Evolutionary conservation across 2,888 invertebrate genomes (phyloP), one percentile per base, ranked within the genome.

Genomic region (Quadroppia sp.): DNA sequence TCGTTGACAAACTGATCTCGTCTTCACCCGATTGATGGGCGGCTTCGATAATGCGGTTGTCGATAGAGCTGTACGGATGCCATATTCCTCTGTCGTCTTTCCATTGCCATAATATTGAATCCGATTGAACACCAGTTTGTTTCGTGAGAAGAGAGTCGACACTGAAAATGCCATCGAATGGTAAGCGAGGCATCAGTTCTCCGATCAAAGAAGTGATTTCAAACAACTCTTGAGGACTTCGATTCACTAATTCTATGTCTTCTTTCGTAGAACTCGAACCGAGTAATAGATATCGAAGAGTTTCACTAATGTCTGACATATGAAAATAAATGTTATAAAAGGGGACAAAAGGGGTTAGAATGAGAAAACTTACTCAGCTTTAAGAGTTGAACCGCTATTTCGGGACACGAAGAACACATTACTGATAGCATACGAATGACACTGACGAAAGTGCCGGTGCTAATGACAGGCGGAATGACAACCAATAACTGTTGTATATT

Each of bases 141-240:
- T 79, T 80, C 90, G 77, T 77, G 76, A 96, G 86, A 79, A 94
- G 86, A 67, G 89, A 87, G 84, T 98, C 97, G 75, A 98, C 94
- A 70, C 91, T 87, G 85, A 98, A 99, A 79, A 98, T 91, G 13
- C 97, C 97, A 83, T 96, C 95, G 0, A 89, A 88, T 0, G 98
- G 98, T 79, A 99, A 85, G 59, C 92, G 90, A 53, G 98, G 98
- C 92, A 99, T 92, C 78, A 99, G 86, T 84, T 99, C 98, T 17
- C 94, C 97, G 80, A 98, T 96, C 74, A 99, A 86, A 79, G 94
- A 92, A 7, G 98, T 97, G 76, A 99, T 93, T 85, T 99, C 99
- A 82, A 95, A 95, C 79, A 97, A 85, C 83, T 99, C 98, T 82
- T 97, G 95, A 0, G 98, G 96, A 71, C 92, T 90, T 76, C 97